Base-by-base conservation (phyloP, 2,113 vertebrate genomes). In the Ceratotherium simum region DNA sequence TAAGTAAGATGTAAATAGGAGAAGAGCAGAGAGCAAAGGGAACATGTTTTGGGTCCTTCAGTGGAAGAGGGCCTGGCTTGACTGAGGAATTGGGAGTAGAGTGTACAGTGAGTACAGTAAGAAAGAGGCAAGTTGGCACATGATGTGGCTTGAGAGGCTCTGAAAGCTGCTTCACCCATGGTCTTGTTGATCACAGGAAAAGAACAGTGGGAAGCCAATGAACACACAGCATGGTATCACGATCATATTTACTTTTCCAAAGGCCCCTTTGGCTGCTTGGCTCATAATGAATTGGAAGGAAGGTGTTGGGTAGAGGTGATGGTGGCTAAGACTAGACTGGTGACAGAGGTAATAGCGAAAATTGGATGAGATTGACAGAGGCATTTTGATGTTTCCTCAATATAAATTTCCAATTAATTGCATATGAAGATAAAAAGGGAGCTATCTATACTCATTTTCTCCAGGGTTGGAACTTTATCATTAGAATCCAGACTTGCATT, bases 301-400 rank as follows among this genome's bases (percentile, higher is more conserved):
- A 69, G 27, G n/a, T 33, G 8, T 1, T 5, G 58, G 5, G 2
- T 51, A 18, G 29, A 48, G 16, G 36, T 33, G 23, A 31, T 16
- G 18, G 6, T 13, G 23, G 25, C 29, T 72, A 31, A 42, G 65
- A 81, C 8, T 27, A 65, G 60, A 31, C 8, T 18, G 78, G 36
- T 4, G 23, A 58, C 70, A 91, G 29, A n/a, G 31, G 20, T 9
- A 29, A 89, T 36, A 42, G 42, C 46, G 12, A 64, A 48, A 91
- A 56, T 4, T 27, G 23, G 4, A 39, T 79, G 93, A 91, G 54
- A n/a, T 11, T 17, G 36, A 86, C 62, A 76, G 33, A 54, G 46
- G 33, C n/a, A 64, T 89, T 91, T 80, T 51, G 73, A 64, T 92
- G 46, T 87, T 58, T 87, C 42, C 67, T 16, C 8, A 2, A 56